These are phyloP conservation scores for Rhea americana DNA, from an alignment of 2,113 vertebrate species.

Conservation along the genomic window DNA sequence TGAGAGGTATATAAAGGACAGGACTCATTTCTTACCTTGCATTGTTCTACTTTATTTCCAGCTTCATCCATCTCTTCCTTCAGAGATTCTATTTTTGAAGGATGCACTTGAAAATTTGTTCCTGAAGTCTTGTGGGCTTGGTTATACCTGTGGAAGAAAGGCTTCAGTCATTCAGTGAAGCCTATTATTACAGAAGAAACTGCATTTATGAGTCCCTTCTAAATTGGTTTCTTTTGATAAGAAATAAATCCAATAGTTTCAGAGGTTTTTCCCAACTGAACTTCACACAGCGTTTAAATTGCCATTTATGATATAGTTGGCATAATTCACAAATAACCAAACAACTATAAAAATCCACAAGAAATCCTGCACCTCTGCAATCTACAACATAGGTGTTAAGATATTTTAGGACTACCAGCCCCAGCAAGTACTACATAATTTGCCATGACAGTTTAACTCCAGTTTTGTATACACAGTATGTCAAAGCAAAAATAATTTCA, in stretches of 20 bases:
- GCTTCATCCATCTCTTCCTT: conserved; percentile 98
- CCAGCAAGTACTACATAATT: not conserved
- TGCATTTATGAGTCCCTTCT: not conserved
- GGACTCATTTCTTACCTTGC: conserved; percentile 84
- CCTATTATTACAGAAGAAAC: not conserved
- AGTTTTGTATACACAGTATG: too few relatives aligned
- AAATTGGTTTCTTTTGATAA: not conserved
- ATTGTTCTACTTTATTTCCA: conserved; percentile 96
- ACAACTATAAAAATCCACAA: not conserved
- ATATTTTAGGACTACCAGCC: not conserved
- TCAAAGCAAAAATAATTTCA: too few relatives aligned
- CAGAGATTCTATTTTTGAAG: conserved; percentile 94
- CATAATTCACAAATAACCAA: not conserved
- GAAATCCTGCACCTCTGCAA: not conserved
- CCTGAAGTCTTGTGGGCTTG: conserved; percentile 98
- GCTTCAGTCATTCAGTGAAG: not conserved
- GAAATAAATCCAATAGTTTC: not conserved
- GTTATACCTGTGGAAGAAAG: conserved; percentile 84
- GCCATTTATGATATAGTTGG: not conserved
- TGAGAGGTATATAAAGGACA: not conserved
- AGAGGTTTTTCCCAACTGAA: not conserved
- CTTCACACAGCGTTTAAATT: not conserved
- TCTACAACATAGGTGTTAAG: rapidly evolving
- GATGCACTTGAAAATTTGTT: conserved; percentile 95
- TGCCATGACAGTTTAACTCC: not conserved